These are phyloP conservation scores for Drosophila athabasca DNA, from an alignment of 1,140 invertebrate genomes.

Conservation along the genomic window DNA sequence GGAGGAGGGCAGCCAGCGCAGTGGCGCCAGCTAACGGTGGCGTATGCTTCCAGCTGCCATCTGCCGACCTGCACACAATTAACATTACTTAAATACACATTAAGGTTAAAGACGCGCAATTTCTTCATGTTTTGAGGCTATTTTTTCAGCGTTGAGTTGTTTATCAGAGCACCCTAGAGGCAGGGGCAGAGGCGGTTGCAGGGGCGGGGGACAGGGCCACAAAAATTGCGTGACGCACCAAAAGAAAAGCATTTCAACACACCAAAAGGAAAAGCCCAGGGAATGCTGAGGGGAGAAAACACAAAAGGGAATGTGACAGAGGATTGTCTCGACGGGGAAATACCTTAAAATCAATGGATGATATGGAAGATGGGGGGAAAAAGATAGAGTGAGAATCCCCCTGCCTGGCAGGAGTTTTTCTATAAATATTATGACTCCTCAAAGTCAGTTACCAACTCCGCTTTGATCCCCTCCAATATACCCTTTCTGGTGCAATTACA, in stretches of 20 bases:
- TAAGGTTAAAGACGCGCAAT: conserved; percentile 82
- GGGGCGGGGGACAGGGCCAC: conserved; percentile 22
- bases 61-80: conserved; percentile 61
- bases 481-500: too few relatives aligned
- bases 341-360: too few relatives aligned
- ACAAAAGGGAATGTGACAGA: too few relatives aligned
- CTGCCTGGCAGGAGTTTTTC: too few relatives aligned
- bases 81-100: conserved; percentile 83
- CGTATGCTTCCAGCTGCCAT: conserved; percentile 28
- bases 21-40: conserved; percentile 50
- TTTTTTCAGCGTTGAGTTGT: conserved; percentile 66
- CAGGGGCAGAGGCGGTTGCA: too few relatives aligned
- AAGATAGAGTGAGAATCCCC: too few relatives aligned
- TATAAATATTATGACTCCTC: too few relatives aligned
- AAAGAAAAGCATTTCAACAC: conserved; percentile 63
- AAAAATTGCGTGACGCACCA: conserved; percentile 77
- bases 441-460: too few relatives aligned
- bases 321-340: too few relatives aligned
- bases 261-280: conserved; percentile 17
- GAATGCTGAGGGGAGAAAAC: not conserved
- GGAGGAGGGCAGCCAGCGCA: not conserved
- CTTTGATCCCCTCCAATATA: too few relatives aligned
- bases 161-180: conserved; percentile 43
- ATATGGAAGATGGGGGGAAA: conserved; percentile 1
- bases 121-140: conserved; percentile 76